A percentile compares a stretch with the other conserved stretches of the same genome.
These are phyloP conservation scores for Gasteruption jaculator DNA, from an alignment of 2,888 invertebrate genomes.

Conservation along the genomic window DNA sequence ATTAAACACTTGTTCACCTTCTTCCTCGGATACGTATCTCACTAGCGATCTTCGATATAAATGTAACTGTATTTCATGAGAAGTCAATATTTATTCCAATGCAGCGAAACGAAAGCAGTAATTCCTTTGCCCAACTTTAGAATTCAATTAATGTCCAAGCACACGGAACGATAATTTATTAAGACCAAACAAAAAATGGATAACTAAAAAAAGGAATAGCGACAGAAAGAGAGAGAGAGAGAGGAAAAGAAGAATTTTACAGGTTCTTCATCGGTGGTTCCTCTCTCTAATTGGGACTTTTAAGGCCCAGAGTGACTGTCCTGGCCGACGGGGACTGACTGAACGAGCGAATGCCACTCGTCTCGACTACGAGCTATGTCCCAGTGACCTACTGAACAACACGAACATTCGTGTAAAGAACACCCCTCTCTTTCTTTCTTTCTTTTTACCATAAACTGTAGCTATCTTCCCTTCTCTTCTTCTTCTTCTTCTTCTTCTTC, in stretches of 20 bases:
- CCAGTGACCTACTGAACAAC: conserved; percentile 50
- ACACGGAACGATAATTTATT: too few species aligned
- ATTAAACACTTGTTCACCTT: too few species aligned
- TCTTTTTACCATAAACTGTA: conserved; percentile 5
- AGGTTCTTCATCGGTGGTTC: conserved; percentile 28
- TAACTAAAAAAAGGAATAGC: neutral
- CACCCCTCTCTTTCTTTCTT: conserved; percentile 23
- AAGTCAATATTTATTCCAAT: too few species aligned
- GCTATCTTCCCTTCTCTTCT: conserved; percentile 12
- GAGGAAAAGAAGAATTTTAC: conserved; percentile 15
- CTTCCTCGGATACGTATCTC: too few species aligned
- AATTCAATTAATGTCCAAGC: too few species aligned
- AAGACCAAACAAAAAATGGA: conserved; percentile 11
- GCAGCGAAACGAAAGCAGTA: too few species aligned
- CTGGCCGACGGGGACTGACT: conserved; percentile 50
- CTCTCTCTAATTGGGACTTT: too few species aligned
- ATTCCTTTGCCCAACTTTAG: too few species aligned
- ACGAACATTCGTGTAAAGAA: conserved; percentile 32
- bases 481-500: conserved; percentile 14
- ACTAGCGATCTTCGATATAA: too few species aligned
- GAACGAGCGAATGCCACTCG: conserved; percentile 46
- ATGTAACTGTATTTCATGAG: too few species aligned
- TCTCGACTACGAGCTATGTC: conserved; percentile 47
- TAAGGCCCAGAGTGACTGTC: conserved; percentile 44
- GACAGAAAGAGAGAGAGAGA: conserved; percentile 2